A percentile compares a stretch with the other conserved stretches of the same genome.
Evolutionary conservation across 1,140 invertebrate genomes (phyloP).

Genomic region (Cydia fagiglandana): DNA sequence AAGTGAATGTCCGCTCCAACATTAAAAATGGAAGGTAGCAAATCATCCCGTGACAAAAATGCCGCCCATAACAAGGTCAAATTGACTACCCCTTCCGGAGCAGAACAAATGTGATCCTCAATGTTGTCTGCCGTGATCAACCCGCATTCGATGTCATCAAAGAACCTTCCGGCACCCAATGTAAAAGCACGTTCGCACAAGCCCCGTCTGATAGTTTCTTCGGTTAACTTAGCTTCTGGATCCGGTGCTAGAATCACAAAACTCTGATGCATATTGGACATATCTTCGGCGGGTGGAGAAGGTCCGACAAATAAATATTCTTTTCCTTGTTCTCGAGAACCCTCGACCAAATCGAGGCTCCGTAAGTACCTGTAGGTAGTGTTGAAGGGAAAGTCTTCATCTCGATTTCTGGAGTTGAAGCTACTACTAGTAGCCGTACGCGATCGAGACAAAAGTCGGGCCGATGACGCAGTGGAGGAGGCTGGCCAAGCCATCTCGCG

Average conservation of each 20-base stretch:
- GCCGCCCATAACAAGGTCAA: constrained; percentile 68
- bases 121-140: constrained; percentile 77
- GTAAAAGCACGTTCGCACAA: constrained; percentile 82
- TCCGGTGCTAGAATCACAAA: constrained; percentile 81
- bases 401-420: constrained; percentile 54
- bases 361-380: constrained; percentile 60
- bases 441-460: constrained; percentile 48
- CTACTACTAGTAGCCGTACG: constrained; percentile 47
- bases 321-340: constrained; percentile 58
- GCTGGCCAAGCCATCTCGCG: constrained; percentile 72
- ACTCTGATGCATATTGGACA: constrained; percentile 82
- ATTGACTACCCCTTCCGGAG: constrained; percentile 71
- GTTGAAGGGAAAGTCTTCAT: constrained; percentile 68
- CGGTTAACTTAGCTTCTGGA: constrained; percentile 81
- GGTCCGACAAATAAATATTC: constrained; percentile 82
- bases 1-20: constrained; percentile 79
- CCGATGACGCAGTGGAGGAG: constrained; percentile 55
- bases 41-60: constrained; percentile 77
- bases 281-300: constrained; percentile 82
- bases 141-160: constrained; percentile 82
- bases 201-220: constrained; percentile 80
- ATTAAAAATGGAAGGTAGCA: constrained; percentile 73
- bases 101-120: constrained; percentile 67
- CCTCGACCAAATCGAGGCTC: constrained; percentile 68
- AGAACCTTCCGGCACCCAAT: constrained; percentile 80